Base-by-base conservation (phyloP, 1,140 invertebrate species). In the Drosophila parvula region DNA sequence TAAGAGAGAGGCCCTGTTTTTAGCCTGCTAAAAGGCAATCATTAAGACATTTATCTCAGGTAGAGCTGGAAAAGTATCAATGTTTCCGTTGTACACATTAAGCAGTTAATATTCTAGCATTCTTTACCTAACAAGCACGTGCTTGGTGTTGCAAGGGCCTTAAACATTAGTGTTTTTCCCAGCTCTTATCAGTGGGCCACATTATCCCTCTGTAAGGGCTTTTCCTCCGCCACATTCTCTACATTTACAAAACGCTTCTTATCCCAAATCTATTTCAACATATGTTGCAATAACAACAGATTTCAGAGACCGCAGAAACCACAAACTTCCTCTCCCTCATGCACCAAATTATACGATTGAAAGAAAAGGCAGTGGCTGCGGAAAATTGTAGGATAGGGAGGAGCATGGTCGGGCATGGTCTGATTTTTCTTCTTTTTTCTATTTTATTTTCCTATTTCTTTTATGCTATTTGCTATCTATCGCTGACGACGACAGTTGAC, bases 311-410 rank as follows among this genome's bases (percentile, higher is more conserved):
- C 82, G 79, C 82, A 88, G 77, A 86, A 86, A 88, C 84, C 82
- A 83, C 82, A 85, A 77, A 82, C 83, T 88, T 86, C 82, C 82
- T 88, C 82, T 88, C 65, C 60, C 50, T 59, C 59, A 56, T 22
- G 34, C 18, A 30, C 68, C 78, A 63, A 85, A 82, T 82, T 86
- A 58, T 64, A 30, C 30, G 47, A 27, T 40, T 45, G 48, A 50
- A 41, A 45, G 28, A 28, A 34, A 1, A 53, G 30, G 7, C 4
- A 30, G 14, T 41, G 32, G 14, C 10, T 9, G 27, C 7, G 55
- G 55, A 14, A 4, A 5, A 12, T 11, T 1, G 3, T 11, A 28
- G 5, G 16, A 12, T 12, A 22, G 36, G 60, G 28, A 32, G 27
- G 27, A 30, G 16, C 32, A 6, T 27, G 28, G 14, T 14, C 18